These are phyloP conservation scores for Lydus trimaculatus DNA, from an alignment of 2,888 invertebrate species.

Conservation along the genomic window DNA sequence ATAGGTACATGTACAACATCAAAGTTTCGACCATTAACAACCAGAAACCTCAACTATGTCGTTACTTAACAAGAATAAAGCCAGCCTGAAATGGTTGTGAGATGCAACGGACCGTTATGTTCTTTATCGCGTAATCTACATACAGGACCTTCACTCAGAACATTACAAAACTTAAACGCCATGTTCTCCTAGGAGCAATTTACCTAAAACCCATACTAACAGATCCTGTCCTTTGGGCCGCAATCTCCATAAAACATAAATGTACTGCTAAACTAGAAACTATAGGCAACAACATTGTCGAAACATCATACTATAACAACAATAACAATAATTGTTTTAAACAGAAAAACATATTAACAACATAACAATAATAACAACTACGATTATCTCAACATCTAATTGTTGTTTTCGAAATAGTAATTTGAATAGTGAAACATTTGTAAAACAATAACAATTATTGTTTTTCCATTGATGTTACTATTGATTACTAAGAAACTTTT, in stretches of 20 bases:
- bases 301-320: slow-evolving; percentile 4
- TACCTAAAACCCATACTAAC: slow-evolving; percentile 25
- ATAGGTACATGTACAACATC: slow-evolving; percentile 20
- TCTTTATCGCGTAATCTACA: slow-evolving; percentile 60
- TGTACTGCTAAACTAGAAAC: background rate
- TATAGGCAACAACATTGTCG: background rate
- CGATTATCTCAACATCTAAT: background rate
- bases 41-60: slow-evolving; percentile 59
- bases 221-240: slow-evolving; percentile 1
- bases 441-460: background rate
- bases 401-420: background rate
- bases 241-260: slow-evolving; percentile 14
- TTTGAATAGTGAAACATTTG: background rate
- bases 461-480: background rate
- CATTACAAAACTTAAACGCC: slow-evolving; percentile 35
- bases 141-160: slow-evolving; percentile 40
- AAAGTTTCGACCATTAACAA: slow-evolving; percentile 55
- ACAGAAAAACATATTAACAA: no score
- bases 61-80: slow-evolving; percentile 59
- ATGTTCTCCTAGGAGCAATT: slow-evolving; percentile 32
- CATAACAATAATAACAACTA: background rate
- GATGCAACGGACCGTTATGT: slow-evolving; percentile 58
- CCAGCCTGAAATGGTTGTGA: slow-evolving; percentile 53
- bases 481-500: background rate
- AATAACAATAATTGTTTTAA: background rate